Base-by-base conservation (phyloP, 2,797 vertebrate genomes). In the Euthynnus affinis region DNA sequence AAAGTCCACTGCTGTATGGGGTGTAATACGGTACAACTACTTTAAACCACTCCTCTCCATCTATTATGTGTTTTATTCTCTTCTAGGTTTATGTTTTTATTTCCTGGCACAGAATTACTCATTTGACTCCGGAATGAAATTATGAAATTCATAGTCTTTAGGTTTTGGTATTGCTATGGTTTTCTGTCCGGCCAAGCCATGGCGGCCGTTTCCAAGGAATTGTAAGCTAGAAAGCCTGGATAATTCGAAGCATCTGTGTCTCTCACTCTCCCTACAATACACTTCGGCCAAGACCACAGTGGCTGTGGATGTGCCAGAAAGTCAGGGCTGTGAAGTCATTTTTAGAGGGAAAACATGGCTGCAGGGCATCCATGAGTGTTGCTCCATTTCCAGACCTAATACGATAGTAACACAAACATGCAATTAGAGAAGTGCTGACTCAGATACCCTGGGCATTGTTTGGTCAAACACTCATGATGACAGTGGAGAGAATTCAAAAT, bases 391-490 rank as follows among this genome's bases (percentile, higher is more conserved):
- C 84, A 92, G 86, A 74, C 76, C 71, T 80, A 70, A 88, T 88
- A 82, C 37, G 56, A 88, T 86, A 84, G 76, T 78, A 93, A 86
- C 81, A 70, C 88, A 92, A 94, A 94, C 93, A 90, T 93, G 86
- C 80, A 93, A 94, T 95, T 93, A 93, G 29, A 84, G 73, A 71
- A 76, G 72, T 78, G 91, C 93, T 90, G 95, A 94, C 63, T 94
- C 89, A 88, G 83, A 84, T 60, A 62, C 74, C 53, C 34, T 71
- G 78, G 83, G 81, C 37, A 90, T 90, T 92, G 90, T 92, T 90
- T 79, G 80, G 85, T 78, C 63, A 69, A 89, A 85, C 42, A 69
- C 73, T 76, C 17, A 40, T 73, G 87, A 85, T 92, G 78, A 78
- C 25, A 65, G 62, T 34, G 58, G 74, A 68, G 66, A 60, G 29